Conservation (phyloP, 1,140 invertebrate genomes). For the Acyrthosiphon pisum region DNA sequence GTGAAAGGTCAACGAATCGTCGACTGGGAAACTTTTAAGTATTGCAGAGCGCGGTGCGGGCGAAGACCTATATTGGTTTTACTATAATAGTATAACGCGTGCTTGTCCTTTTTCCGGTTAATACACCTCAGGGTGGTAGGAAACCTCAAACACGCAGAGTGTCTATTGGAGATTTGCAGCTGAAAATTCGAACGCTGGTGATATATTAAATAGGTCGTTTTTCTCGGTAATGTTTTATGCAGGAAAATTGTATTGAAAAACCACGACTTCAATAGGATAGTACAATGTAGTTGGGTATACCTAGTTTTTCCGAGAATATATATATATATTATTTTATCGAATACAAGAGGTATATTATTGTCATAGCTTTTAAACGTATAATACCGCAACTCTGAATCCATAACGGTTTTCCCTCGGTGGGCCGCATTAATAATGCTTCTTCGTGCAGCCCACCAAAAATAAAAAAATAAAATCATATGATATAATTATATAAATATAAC, state of each 20-base stretch:
- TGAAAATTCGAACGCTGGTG: background rate
- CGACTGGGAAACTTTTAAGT: background rate
- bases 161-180: background rate
- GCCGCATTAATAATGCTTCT: background rate
- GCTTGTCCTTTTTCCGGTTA: background rate
- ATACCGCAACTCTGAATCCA: background rate
- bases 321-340: background rate
- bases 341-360: background rate
- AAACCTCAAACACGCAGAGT: background rate
- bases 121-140: background rate
- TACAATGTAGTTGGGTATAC: background rate
- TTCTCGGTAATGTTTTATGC: background rate
- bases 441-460: background rate
- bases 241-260: background rate
- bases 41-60: background rate
- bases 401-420: no score
- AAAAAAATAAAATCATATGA: background rate
- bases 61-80: constrained; percentile 1
- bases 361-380: background rate
- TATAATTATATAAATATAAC: background rate
- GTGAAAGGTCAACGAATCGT: background rate
- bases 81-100: background rate
- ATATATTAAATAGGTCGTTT: background rate
- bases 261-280: background rate
- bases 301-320: background rate